Evolutionary conservation across 2,888 invertebrate genomes (phyloP).

Genomic region (Petrolisthes cinctipes): DNA sequence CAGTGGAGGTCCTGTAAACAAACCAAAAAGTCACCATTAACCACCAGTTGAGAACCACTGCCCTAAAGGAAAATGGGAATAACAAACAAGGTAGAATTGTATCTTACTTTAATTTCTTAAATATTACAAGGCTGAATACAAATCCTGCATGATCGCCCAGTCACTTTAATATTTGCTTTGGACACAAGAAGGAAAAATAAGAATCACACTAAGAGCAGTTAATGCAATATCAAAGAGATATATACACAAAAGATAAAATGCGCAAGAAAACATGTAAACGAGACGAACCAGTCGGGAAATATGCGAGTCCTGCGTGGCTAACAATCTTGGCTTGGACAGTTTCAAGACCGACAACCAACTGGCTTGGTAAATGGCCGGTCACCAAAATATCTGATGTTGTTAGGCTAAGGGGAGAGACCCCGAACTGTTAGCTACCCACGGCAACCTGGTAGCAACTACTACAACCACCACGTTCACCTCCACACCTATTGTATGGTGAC

Average conservation of each 20-base stretch:
- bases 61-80: background rate
- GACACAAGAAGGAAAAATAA: background rate
- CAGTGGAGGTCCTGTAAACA: too few relatives aligned
- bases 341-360: background rate
- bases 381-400: background rate
- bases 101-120: constrained; percentile 8
- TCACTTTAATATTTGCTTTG: background rate
- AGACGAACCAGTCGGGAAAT: background rate
- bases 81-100: background rate
- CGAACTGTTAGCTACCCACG: too few relatives aligned
- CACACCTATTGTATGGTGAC: background rate
- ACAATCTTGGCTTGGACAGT: constrained; percentile 6
- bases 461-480: background rate
- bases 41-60: too few relatives aligned
- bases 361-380: background rate
- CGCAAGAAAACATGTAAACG: constrained; percentile 13
- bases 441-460: background rate
- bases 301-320: background rate
- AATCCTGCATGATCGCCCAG: constrained; percentile 11
- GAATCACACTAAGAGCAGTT: constrained; percentile 8
- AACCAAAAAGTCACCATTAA: too few relatives aligned
- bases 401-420: too few relatives aligned
- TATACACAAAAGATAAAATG: constrained; percentile 16
- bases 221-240: constrained; percentile 14
- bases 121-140: constrained; percentile 16